Percentiles rank a stretch among this genome's conserved stretches.
These are phyloP conservation scores for Argynnis bischoffii DNA, from an alignment of 2,888 invertebrate species.

Conservation along the genomic window DNA sequence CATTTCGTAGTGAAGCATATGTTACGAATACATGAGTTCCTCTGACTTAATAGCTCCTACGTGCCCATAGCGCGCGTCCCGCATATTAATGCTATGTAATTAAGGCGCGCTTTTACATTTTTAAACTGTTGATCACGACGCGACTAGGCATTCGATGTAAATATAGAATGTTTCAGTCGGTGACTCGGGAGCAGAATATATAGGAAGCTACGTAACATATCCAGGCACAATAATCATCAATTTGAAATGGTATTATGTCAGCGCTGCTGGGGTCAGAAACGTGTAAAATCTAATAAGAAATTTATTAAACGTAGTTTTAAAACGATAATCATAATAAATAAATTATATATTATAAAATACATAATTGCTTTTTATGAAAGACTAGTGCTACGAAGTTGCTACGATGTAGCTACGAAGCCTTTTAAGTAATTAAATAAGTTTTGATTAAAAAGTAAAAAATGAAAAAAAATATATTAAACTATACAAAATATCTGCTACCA, in stretches of 20 bases:
- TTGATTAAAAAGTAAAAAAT: not conserved
- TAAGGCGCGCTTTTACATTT: slow-evolving; percentile 50
- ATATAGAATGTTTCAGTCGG: slow-evolving; percentile 16
- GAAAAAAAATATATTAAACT: not conserved
- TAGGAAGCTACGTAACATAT: not conserved
- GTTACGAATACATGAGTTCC: slow-evolving; percentile 38
- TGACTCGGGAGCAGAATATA: not conserved
- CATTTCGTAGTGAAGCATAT: slow-evolving; percentile 11
- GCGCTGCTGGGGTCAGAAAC: not conserved
- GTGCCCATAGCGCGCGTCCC: slow-evolving; percentile 50
- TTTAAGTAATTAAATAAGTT: slow-evolving; percentile 30
- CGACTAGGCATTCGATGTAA: slow-evolving; percentile 22
- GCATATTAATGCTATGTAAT: slow-evolving; percentile 63
- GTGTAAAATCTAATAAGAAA: not conserved
- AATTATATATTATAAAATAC: not conserved
- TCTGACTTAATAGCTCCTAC: slow-evolving; percentile 53
- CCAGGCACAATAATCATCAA: not conserved
- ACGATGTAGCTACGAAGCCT: slow-evolving; percentile 59
- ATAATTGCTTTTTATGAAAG: not conserved
- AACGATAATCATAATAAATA: not conserved
- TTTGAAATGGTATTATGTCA: not conserved
- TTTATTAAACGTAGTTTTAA: not conserved
- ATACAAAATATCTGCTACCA: slow-evolving; percentile 20
- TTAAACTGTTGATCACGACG: slow-evolving; percentile 25
- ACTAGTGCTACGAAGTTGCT: slow-evolving; percentile 45